phyloP scores from a whole-genome alignment of 1,140 invertebrate genomes.

The Muscidifurax raptorellus region DNA sequence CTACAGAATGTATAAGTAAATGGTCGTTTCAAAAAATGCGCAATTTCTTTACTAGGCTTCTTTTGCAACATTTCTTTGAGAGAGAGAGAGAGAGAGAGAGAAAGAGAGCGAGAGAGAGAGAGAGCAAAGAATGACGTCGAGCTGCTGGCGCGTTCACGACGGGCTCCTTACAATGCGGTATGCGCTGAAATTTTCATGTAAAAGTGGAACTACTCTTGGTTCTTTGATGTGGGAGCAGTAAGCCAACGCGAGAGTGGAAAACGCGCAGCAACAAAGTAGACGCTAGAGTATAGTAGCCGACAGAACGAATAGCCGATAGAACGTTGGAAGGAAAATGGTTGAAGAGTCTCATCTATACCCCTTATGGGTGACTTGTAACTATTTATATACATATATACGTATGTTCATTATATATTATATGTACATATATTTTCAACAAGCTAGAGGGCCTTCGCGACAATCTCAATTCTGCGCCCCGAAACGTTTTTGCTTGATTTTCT shows the following conservation, averaged over 20 bases:
- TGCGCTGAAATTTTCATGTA: background rate
- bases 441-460: too few species aligned
- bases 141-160: too few species aligned
- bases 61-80: background rate
- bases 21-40: too few species aligned
- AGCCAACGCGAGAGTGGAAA: too few species aligned
- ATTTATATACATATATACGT: background rate
- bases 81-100: too few species aligned
- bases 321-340: background rate
- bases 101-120: too few species aligned
- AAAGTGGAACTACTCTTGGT: background rate
- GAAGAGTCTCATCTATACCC: background rate
- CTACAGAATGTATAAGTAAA: too few species aligned
- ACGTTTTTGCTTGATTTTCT: slow-evolving; percentile 36
- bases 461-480: background rate
- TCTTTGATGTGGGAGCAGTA: too few species aligned
- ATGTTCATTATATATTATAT: background rate
- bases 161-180: background rate
- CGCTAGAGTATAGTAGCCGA: background rate
- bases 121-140: too few species aligned
- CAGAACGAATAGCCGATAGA: too few species aligned
- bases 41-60: background rate
- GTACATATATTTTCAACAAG: background rate
- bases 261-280: background rate
- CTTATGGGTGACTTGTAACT: slow-evolving; percentile 16